Evolutionary conservation across 1,140 invertebrate genomes (phyloP).

Genomic region (Lasaia peninsularis): DNA sequence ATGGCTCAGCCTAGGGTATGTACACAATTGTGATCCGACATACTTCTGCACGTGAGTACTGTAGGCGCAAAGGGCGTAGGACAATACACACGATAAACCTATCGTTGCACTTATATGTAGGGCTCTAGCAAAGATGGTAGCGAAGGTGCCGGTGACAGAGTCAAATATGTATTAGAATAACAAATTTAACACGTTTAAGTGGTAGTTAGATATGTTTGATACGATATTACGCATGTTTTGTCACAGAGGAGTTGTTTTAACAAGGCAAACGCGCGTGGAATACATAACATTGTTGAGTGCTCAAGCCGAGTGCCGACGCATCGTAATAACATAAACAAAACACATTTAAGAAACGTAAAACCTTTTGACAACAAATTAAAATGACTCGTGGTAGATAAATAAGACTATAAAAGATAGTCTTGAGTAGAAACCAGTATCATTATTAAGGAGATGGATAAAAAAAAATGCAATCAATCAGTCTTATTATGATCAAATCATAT

Average conservation of each 20-base stretch:
- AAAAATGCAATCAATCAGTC: no score
- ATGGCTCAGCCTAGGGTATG: conserved; percentile 79
- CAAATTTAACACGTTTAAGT: conserved; percentile 30
- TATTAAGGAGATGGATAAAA: no score
- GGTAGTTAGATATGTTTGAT: conserved; percentile 25
- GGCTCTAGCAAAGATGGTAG: neutral
- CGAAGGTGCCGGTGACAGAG: no score
- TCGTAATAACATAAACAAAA: conserved; percentile 49
- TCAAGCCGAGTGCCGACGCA: conserved; percentile 35
- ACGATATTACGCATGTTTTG: conserved; percentile 37
- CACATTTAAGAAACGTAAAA: conserved; percentile 34
- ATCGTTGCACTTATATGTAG: neutral
- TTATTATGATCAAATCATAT: no score
- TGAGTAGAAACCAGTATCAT: no score
- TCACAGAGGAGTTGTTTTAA: conserved; percentile 50
- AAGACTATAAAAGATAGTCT: no score
- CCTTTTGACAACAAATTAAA: conserved; percentile 17
- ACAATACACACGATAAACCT: neutral
- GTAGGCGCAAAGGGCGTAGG: neutral
- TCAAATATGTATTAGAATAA: conserved; percentile 14
- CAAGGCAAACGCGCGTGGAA: conserved; percentile 48
- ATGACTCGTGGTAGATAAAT: neutral
- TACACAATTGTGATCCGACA: conserved; percentile 36
- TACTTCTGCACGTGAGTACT: conserved; percentile 25
- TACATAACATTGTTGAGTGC: conserved; percentile 48